Evolutionary conservation across 2,888 invertebrate species (phyloP), one percentile per base, ranked within the genome.

Genomic region (Smittia aterrima): DNA sequence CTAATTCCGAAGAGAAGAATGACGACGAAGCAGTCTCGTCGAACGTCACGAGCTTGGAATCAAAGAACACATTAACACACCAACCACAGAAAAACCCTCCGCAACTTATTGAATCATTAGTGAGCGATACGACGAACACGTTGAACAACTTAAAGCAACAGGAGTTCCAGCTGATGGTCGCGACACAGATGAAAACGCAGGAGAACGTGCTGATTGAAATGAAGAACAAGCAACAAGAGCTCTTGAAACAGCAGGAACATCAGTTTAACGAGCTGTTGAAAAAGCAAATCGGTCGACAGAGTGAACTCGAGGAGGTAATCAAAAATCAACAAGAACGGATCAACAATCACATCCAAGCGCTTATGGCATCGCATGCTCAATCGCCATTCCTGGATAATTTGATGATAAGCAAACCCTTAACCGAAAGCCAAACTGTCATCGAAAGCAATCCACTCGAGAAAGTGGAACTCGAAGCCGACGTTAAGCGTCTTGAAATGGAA

Each of bases 261-360:
- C 81, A 80, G 75, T 83, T 83, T 66, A 81, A 81, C 75, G 76
- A 78, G 0, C 75, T 83, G 0, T 74, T 83, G 1, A 80, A 82
- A 27, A 82, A 82, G 41, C 83, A 83, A 75, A 67, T 83, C 24
- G 77, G 79, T 18, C 79, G 83, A 0, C 83, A 83, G 73, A 79
- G 79, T 67, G 80, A 82, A 76, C 77, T 83, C 75, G 83, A 83
- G 77, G 80, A 80, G 38, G 79, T 79, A 20, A 83, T 83, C 11
- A 80, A 80, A 53, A 77, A 79, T 3, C 83, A 83, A 75, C 83
- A 83, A 73, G 81, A 83, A 3, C 78, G 83, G 1, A 83, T 83
- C 13, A 83, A 81, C 74, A 78, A 79, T 40, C 82, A 83, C 41
- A 79, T 83, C 7, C 82, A 83, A 20, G 32, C 76, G 2, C 76